These are phyloP conservation scores for Gymnobelideus leadbeateri DNA, from an alignment of 2,113 vertebrate species.

Conservation along the genomic window DNA sequence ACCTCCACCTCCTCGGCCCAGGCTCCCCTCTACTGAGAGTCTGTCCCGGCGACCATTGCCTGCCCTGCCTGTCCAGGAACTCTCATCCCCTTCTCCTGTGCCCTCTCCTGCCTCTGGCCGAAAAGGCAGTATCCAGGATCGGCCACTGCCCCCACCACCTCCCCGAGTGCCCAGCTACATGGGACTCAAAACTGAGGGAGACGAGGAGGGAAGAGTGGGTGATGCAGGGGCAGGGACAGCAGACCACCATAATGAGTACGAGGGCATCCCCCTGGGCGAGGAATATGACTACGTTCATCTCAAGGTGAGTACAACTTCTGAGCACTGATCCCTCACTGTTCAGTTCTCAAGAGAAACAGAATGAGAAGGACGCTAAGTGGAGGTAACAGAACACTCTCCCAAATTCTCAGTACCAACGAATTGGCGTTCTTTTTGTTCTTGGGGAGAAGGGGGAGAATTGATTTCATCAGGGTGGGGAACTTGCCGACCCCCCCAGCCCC, in stretches of 20 bases:
- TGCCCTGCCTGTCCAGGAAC: constrained; percentile 87
- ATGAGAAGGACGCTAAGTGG: neutral
- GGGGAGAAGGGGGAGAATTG: neutral
- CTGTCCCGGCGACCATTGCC: constrained; percentile 92
- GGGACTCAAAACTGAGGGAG: constrained; percentile 62
- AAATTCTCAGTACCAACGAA: neutral
- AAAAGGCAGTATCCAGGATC: constrained; percentile 93
- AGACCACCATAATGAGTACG: constrained; percentile 91
- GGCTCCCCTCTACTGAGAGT: constrained; percentile 91
- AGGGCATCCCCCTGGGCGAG: constrained; percentile 86
- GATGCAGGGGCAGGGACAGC: constrained; percentile 50
- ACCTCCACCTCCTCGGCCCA: constrained; percentile 84
- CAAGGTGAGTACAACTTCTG: constrained; percentile 73
- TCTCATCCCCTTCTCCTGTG: constrained; percentile 81
- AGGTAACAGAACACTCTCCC: neutral
- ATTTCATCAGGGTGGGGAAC: neutral
- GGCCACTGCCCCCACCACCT: constrained; percentile 91
- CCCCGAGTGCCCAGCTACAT: constrained; percentile 82
- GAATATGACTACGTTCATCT: constrained; percentile 85
- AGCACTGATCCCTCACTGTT: neutral
- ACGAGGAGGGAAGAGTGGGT: constrained; percentile 52
- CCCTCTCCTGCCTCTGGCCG: constrained; percentile 87
- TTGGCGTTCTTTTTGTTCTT: neutral
- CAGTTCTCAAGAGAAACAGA: neutral
- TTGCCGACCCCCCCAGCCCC: neutral